A percentile compares a stretch with the other conserved stretches of the same genome.
Evolutionary conservation across 2,888 invertebrate genomes (phyloP).

Genomic region (Caenorhabditis auriculariae): DNA sequence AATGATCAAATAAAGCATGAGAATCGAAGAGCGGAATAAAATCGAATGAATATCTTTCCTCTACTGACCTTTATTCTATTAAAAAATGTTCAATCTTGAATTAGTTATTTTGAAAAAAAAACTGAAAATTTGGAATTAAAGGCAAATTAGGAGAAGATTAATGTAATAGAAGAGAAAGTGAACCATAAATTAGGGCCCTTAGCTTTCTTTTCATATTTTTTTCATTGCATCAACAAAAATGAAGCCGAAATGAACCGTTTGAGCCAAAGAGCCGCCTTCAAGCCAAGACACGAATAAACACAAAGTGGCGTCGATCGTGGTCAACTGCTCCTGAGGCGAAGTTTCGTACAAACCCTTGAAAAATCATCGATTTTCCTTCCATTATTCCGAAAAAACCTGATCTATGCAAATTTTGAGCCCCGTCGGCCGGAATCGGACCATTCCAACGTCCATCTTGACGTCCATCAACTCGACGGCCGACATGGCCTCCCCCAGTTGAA

Average conservation of each 20-base stretch:
- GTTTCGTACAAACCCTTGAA: conserved; percentile 17
- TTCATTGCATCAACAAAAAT: background rate
- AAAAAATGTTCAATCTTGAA: too few relatives aligned
- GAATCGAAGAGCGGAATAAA: too few relatives aligned
- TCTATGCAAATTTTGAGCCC: background rate
- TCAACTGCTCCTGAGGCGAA: conserved; percentile 75
- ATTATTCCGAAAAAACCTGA: background rate
- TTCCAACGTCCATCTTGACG: conserved; percentile 99
- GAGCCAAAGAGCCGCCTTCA: conserved; percentile 92
- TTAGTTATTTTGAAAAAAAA: too few relatives aligned
- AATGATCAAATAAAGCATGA: too few relatives aligned
- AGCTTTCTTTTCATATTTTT: background rate
- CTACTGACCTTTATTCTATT: too few relatives aligned
- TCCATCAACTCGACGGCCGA: conserved; percentile 99
- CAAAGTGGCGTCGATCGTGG: conserved; percentile 88
- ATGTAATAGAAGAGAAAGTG: too few relatives aligned
- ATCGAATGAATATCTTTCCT: too few relatives aligned
- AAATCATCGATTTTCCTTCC: background rate
- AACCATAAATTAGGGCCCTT: background rate
- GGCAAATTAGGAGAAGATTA: too few relatives aligned
- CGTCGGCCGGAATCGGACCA: conserved; percentile 73
- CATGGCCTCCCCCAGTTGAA: conserved; percentile 88
- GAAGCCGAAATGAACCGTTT: conserved; percentile 75
- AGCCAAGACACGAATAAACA: conserved; percentile 92
- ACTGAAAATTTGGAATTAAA: too few relatives aligned